Conservation (phyloP, 2,113 vertebrate species). For the Meles meles region DNA sequence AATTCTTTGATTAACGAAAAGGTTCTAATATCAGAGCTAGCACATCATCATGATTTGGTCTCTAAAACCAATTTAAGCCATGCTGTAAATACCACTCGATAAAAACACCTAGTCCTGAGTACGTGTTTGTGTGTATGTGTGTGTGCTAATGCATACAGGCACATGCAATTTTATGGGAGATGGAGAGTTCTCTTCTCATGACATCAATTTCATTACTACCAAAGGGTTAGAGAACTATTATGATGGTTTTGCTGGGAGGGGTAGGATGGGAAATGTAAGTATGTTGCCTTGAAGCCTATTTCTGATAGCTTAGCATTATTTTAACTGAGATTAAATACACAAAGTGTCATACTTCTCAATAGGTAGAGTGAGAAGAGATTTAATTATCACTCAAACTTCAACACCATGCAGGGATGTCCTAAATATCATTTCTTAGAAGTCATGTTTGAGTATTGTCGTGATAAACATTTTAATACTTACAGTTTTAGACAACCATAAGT, state of each 20-base stretch:
- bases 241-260: not conserved
- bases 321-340: slow-evolving; percentile 4
- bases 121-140: not conserved
- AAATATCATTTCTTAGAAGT: not conserved
- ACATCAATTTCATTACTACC: not conserved
- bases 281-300: not conserved
- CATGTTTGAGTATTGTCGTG: not conserved
- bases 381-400: not conserved
- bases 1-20: slow-evolving; percentile 43
- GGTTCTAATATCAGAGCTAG: not conserved
- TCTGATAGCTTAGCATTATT: not conserved
- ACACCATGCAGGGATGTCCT: not conserved
- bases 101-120: not conserved
- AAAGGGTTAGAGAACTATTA: not conserved
- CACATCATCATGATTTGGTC: not conserved
- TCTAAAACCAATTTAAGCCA: slow-evolving; percentile 16
- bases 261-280: not conserved
- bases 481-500: not conserved
- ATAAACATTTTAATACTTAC: not conserved
- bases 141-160: not conserved
- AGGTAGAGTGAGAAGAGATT: not conserved
- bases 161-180: not conserved
- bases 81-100: not conserved
- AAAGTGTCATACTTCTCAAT: not conserved
- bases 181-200: not conserved